Conservation (phyloP, 1,140 invertebrate genomes). For the Dendrolimus punctatus region DNA sequence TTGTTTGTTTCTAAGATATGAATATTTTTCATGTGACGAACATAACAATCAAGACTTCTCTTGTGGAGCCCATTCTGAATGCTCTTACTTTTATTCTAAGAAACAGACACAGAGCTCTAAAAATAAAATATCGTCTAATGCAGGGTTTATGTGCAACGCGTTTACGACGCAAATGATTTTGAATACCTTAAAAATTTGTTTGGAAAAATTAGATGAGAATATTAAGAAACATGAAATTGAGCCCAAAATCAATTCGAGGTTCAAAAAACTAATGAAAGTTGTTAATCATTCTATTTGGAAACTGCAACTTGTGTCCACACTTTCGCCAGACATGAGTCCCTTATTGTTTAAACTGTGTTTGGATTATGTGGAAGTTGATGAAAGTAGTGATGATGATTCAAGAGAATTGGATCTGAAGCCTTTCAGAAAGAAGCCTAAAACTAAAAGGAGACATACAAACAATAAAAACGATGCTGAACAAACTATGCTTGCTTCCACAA, state of each 20-base stretch:
- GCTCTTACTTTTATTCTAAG: slow-evolving; percentile 67
- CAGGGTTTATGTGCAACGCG: slow-evolving; percentile 63
- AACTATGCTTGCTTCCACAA: slow-evolving; percentile 52
- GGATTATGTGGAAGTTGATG: slow-evolving; percentile 61
- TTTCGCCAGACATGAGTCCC: slow-evolving; percentile 53
- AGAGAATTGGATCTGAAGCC: slow-evolving; percentile 35
- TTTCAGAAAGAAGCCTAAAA: slow-evolving; percentile 51
- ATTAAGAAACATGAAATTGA: slow-evolving; percentile 26
- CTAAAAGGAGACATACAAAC: slow-evolving; percentile 44
- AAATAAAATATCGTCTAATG: slow-evolving; percentile 26
- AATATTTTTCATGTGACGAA: slow-evolving; percentile 59
- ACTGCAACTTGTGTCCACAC: slow-evolving; percentile 60
- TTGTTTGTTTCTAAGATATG: slow-evolving; percentile 63
- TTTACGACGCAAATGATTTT: slow-evolving; percentile 58
- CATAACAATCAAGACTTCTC: slow-evolving; percentile 51
- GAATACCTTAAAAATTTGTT: slow-evolving; percentile 57
- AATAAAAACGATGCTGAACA: slow-evolving; percentile 47
- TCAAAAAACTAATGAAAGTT: slow-evolving; percentile 48
- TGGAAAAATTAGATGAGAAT: slow-evolving; percentile 47
- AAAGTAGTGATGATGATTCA: slow-evolving; percentile 62
- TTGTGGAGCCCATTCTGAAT: slow-evolving; percentile 63
- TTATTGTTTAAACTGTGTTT: slow-evolving; percentile 51
- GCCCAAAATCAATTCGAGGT: slow-evolving; percentile 23
- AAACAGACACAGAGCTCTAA: slow-evolving; percentile 47
- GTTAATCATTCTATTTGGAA: slow-evolving; percentile 67